A percentile compares a stretch with the other conserved stretches of the same genome.
phyloP scores from a whole-genome alignment of 2,113 vertebrate species.

The Syngnathus typhle region DNA sequence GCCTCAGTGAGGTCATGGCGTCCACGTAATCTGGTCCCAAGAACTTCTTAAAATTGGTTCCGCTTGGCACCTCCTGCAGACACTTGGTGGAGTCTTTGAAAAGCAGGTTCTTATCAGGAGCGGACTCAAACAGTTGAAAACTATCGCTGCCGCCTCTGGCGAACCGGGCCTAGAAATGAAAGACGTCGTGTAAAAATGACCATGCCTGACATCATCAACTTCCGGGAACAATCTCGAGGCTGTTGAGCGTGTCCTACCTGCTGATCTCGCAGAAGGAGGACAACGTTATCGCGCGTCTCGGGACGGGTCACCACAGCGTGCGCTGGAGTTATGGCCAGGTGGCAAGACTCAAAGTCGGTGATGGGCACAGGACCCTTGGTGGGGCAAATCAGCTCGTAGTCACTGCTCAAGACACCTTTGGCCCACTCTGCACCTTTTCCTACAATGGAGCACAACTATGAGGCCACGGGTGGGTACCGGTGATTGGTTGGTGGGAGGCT shows the following conservation, averaged over 20 bases:
- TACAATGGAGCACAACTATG: not conserved
- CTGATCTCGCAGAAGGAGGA: slow-evolving; percentile 46
- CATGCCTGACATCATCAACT: not conserved
- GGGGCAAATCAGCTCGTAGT: slow-evolving; percentile 66
- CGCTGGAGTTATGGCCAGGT: slow-evolving; percentile 61
- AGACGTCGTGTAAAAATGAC: not conserved
- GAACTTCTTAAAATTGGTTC: slow-evolving; percentile 36
- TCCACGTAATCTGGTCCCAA: slow-evolving; percentile 49
- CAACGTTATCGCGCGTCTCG: slow-evolving; percentile 35
- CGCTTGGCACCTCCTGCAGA: slow-evolving; percentile 50
- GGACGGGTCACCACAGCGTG: slow-evolving; percentile 70
- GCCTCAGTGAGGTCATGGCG: slow-evolving; percentile 46
- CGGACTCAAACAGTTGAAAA: slow-evolving; percentile 63
- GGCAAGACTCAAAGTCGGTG: slow-evolving; percentile 9
- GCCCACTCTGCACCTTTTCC: slow-evolving; percentile 52
- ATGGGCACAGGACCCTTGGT: slow-evolving; percentile 4
- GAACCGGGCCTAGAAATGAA: slow-evolving; percentile 37
- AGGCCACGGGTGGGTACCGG: not conserved
- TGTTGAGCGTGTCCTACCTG: slow-evolving; percentile 51
- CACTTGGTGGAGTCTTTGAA: slow-evolving; percentile 76
- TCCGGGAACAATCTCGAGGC: not conserved
- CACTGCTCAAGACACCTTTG: not conserved
- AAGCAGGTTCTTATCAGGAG: slow-evolving; percentile 61
- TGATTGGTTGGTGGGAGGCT: not conserved
- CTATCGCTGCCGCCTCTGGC: not conserved